Base-by-base conservation (phyloP, 2,888 invertebrate genomes). In the Mesoligia furuncula region DNA sequence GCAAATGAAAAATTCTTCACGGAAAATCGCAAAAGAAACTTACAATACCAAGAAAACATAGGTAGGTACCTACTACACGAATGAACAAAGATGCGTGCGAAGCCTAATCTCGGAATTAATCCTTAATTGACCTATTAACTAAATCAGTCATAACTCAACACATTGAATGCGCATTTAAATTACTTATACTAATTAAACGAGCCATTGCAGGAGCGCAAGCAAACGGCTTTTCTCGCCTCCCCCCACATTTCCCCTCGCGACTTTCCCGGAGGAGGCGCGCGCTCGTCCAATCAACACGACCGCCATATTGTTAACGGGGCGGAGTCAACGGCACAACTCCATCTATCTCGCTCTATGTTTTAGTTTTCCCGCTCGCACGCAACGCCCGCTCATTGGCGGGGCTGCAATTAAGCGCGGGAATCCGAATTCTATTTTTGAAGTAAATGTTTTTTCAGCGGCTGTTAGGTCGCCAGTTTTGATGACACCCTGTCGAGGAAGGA, bases 301-400 rank as follows among this genome's bases (percentile, higher is more conserved):
- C 97, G 97, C 97, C 97, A 97, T 97, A 97, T 97, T 97, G 97
- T 97, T 96, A 96, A 95, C 91, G 93, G 96, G 97, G 97, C 97
- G 97, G 97, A 95, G 97, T 90, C 90, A 85, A n/a, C 83, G 84
- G 87, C 90, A 89, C 91, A 90, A 90, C 86, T 90, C 89, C 85
- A 73, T 91, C 92, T 87, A 85, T 94, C 95, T 91, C 91, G 85
- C 90, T 91, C 92, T 88, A 90, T 92, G 90, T 90, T 84, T 87
- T 85, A 87, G 86, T 85, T 88, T 84, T 92, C 95, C 91, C 92
- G 85, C 93, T 95, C 95, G 89, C 95, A 93, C 96, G 84, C 90
- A 87, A 86, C 91, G 88, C 90, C 77, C 93, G 91, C 93, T 94
- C 94, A 96, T 96, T 96, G 96, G 96, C 94, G 91, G 94, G 92